phyloP scores from a whole-genome alignment of 2,113 vertebrate genomes.

The Emydocephalus ijimae region DNA sequence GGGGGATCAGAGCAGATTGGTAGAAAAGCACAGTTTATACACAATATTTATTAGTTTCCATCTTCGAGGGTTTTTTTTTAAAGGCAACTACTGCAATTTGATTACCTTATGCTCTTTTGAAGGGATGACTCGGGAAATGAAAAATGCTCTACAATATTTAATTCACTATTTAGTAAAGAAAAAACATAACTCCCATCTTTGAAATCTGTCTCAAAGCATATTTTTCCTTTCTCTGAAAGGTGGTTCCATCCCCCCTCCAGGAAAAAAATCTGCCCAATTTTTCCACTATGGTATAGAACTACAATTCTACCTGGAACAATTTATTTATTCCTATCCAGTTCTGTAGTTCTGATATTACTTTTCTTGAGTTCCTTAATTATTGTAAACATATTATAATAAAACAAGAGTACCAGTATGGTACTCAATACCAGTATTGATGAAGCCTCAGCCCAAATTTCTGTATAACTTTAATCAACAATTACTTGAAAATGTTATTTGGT shows the following conservation, averaged over 20 bases:
- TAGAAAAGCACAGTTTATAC: conserved; percentile 32
- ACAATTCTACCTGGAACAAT: neutral
- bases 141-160: conserved; percentile 6
- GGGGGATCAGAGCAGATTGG: conserved; percentile 25
- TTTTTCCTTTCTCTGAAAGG: neutral
- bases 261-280: neutral
- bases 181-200: conserved; percentile 12
- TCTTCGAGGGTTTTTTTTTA: conserved; percentile 37
- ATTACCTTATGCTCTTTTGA: conserved; percentile 36
- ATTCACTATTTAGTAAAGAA: neutral
- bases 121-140: conserved; percentile 42
- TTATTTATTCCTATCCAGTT: neutral
- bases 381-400: neutral
- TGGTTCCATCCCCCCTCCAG: neutral
- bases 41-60: conserved; percentile 41
- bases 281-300: neutral
- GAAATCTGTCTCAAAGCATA: conserved; percentile 1
- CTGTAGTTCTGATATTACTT: neutral
- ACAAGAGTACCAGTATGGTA: neutral
- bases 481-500: neutral
- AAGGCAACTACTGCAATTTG: conserved; percentile 33
- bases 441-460: neutral
- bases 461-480: neutral
- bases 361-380: neutral
- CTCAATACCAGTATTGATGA: too few species aligned